Evolutionary conservation across 2,888 invertebrate genomes (phyloP).

Genomic region (Amphipoea oculea): DNA sequence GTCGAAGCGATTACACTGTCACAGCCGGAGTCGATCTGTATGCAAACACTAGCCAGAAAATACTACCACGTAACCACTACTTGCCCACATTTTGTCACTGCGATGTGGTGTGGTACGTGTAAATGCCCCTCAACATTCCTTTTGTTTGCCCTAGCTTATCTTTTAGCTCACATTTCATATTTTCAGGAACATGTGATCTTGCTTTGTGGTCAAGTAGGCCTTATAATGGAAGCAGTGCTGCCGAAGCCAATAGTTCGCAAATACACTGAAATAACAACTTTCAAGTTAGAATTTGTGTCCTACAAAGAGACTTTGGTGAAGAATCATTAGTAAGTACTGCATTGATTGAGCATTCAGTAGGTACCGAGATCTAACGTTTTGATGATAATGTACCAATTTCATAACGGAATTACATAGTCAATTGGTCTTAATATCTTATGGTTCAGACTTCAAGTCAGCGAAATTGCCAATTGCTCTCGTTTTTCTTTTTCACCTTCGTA

Average conservation of each 20-base stretch:
- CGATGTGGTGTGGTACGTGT: not conserved
- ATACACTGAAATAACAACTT: constrained; percentile 84
- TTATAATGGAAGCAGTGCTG: constrained; percentile 84
- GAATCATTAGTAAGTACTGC: constrained; percentile 84
- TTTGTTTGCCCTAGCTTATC: not conserved
- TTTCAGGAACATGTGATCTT: constrained; percentile 81
- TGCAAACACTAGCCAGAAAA: not conserved
- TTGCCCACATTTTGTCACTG: not conserved
- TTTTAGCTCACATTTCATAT: not conserved
- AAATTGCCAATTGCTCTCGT: not conserved
- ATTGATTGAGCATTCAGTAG: not conserved
- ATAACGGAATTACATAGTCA: not conserved
- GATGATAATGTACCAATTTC: not conserved
- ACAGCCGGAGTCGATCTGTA: not conserved
- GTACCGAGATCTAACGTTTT: not conserved
- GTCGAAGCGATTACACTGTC: not conserved
- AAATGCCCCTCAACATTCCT: not conserved
- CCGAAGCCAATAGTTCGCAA: constrained; percentile 75
- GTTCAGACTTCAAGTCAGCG: not conserved
- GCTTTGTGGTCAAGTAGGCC: constrained; percentile 84
- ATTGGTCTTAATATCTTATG: not conserved
- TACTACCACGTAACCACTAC: not conserved
- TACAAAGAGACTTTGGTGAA: constrained; percentile 83
- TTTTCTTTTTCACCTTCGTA: not conserved
- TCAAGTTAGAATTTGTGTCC: constrained; percentile 82